Percentiles rank a stretch among this genome's conserved stretches.
Evolutionary conservation across 2,113 vertebrate genomes (phyloP).

Genomic region (Anas platyrhynchos): DNA sequence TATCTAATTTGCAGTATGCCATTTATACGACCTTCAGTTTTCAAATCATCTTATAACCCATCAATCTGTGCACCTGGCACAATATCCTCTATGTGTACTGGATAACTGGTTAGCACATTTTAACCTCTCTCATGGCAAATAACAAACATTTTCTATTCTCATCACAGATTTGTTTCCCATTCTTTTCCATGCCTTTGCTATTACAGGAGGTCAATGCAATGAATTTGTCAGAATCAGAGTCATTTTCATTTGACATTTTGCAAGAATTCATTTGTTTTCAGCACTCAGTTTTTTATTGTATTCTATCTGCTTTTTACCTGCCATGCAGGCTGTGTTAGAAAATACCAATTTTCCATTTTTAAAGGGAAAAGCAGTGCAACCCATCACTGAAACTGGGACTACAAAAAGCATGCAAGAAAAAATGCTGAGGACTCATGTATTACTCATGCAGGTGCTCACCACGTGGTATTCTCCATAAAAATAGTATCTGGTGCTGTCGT

Average conservation of each 20-base stretch:
- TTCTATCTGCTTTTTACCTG: background rate
- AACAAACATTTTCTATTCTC: background rate
- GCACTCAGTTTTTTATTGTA: background rate
- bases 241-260: background rate
- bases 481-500: background rate
- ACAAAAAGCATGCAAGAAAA: background rate
- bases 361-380: background rate
- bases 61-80: conserved; percentile 63
- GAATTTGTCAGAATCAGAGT: conserved; percentile 4
- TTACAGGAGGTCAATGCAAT: background rate
- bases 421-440: background rate
- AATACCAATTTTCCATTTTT: background rate
- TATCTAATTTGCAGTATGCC: conserved; percentile 49
- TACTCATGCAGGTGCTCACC: conserved; percentile 31
- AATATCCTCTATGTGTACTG: conserved; percentile 4
- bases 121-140: background rate
- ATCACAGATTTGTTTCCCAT: background rate
- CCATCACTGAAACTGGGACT: background rate
- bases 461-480: background rate
- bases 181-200: background rate
- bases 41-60: conserved; percentile 49
- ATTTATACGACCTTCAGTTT: conserved; percentile 63
- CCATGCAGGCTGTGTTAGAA: background rate
- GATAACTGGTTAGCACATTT: background rate
- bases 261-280: background rate